Percentiles rank a stretch among this genome's conserved stretches.
phyloP scores from a whole-genome alignment of 2,113 vertebrate species.

The Cottus gobio region DNA sequence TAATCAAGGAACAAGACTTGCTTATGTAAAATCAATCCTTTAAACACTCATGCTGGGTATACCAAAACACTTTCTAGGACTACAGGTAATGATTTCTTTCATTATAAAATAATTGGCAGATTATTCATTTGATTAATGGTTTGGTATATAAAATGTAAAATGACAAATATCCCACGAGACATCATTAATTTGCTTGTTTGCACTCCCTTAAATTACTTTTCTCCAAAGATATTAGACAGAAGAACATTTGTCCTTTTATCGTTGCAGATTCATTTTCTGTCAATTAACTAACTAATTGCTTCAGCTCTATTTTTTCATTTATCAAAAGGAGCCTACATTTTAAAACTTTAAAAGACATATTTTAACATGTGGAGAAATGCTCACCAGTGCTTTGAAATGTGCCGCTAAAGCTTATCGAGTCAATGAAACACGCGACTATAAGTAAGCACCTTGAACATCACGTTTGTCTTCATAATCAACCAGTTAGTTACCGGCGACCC shows the following conservation, averaged over 20 bases:
- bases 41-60: background rate
- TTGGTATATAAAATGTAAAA: background rate
- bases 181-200: background rate
- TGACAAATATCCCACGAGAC: background rate
- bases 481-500: background rate
- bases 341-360: background rate
- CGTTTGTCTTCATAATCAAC: too few relatives aligned
- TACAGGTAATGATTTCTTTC: background rate
- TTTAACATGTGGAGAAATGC: background rate
- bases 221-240: background rate
- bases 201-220: too few relatives aligned
- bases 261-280: background rate
- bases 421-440: too few relatives aligned
- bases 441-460: too few relatives aligned
- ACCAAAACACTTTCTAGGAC: background rate
- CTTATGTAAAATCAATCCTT: background rate
- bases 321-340: too few relatives aligned
- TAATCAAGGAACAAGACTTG: background rate
- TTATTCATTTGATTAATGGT: background rate
- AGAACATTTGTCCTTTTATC: background rate
- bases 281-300: background rate
- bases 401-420: too few relatives aligned
- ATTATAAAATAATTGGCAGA: constrained; percentile 1
- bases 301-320: too few relatives aligned
- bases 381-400: too few relatives aligned